phyloP scores from a whole-genome alignment of 2,113 vertebrate species.

The Echinops telfairi region DNA sequence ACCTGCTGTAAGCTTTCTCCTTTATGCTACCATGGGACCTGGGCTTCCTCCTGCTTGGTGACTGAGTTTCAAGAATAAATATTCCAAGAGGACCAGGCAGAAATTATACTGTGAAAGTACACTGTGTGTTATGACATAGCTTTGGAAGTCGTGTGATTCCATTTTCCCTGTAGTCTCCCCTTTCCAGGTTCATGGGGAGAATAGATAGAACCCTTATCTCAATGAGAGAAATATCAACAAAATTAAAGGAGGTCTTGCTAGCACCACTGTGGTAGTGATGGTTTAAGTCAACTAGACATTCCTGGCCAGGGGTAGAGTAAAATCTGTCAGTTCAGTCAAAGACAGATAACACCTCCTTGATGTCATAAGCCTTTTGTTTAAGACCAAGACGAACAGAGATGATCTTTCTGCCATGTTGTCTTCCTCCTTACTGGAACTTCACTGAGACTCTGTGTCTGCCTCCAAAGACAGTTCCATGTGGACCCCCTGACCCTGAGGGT shows the following conservation, averaged over 20 bases:
- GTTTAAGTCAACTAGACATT: too few species aligned
- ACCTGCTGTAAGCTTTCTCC: not conserved
- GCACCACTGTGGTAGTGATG: not conserved
- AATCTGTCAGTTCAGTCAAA: too few species aligned
- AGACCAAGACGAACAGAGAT: too few species aligned
- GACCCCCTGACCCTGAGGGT: too few species aligned
- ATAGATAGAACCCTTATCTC: not conserved
- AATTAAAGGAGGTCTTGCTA: not conserved
- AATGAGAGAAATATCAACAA: not conserved
- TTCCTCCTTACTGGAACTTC: too few species aligned
- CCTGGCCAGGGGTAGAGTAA: too few species aligned
- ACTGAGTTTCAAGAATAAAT: not conserved
- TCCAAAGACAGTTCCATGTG: too few species aligned
- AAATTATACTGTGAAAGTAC: not conserved
- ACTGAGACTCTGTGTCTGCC: too few species aligned
- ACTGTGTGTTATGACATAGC: fast-evolving
- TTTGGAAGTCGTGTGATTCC: not conserved
- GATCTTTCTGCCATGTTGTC: too few species aligned
- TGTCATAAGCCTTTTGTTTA: too few species aligned
- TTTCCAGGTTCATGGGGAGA: not conserved
- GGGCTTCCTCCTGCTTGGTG: not conserved
- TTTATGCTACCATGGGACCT: fast-evolving
- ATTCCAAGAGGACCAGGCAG: not conserved
- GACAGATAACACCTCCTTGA: too few species aligned
- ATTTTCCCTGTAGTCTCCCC: not conserved